phyloP scores from a whole-genome alignment of 1,140 invertebrate species.

The Hylyphantes graminicola region DNA sequence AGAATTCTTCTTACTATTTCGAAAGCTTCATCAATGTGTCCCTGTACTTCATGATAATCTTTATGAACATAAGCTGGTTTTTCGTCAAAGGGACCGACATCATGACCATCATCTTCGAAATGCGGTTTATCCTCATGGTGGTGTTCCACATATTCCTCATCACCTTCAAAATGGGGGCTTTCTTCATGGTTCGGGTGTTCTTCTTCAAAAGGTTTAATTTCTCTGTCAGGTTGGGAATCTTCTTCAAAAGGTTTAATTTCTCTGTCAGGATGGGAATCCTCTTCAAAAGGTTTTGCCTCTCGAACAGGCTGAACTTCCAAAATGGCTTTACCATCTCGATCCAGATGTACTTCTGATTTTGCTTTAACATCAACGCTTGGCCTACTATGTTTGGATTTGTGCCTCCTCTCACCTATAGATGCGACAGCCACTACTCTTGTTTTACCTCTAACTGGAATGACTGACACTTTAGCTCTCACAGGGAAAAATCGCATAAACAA shows the following conservation, averaged over 20 bases:
- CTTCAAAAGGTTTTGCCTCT: neutral
- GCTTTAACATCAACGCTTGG: too few species aligned
- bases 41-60: neutral
- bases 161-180: too few species aligned
- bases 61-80: too few species aligned
- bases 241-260: neutral
- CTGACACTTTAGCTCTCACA: slow-evolving; percentile 23
- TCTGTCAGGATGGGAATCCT: neutral
- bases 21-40: slow-evolving; percentile 18
- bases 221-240: neutral
- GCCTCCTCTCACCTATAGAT: neutral
- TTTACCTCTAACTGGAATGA: slow-evolving; percentile 1
- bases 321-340: neutral
- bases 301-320: neutral
- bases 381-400: neutral
- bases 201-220: neutral
- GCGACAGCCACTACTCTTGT: slow-evolving; percentile 12
- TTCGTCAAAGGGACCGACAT: too few species aligned
- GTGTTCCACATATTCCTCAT: too few species aligned
- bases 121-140: too few species aligned
- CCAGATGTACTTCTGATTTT: too few species aligned
- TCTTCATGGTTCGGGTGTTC: too few species aligned
- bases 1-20: slow-evolving; percentile 39
- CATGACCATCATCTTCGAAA: too few species aligned
- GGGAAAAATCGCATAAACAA: slow-evolving; percentile 13